A percentile compares a stretch with the other conserved stretches of the same genome.
These are phyloP conservation scores for Ophthalmolycus amberensis DNA, from an alignment of 2,113 vertebrate genomes.

Conservation along the genomic window DNA sequence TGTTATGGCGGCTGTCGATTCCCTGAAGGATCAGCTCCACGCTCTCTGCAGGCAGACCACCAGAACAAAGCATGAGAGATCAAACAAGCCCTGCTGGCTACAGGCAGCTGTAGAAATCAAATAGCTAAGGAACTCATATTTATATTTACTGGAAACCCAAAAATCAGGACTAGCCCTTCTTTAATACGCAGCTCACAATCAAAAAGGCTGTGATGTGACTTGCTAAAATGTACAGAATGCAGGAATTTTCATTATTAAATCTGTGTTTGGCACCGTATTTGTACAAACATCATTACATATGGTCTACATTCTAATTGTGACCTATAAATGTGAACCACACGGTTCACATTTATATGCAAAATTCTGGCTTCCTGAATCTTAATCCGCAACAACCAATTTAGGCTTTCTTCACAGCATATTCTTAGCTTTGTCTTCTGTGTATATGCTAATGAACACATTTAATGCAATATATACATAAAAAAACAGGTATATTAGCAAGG, in stretches of 20 bases:
- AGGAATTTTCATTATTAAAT: not conserved
- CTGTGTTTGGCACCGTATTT: not conserved
- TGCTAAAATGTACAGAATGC: not conserved
- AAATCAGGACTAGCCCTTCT: not conserved
- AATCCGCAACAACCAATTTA: not conserved
- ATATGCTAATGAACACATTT: not conserved
- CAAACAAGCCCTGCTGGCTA: conserved; percentile 20
- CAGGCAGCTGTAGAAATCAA: conserved; percentile 19
- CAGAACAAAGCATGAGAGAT: conserved; percentile 38
- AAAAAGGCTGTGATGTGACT: conserved; percentile 1
- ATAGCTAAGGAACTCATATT: not conserved
- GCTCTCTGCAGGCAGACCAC: conserved; percentile 83
- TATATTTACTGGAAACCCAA: not conserved
- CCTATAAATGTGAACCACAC: not conserved
- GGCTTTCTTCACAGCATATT: not conserved
- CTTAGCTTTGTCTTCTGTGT: not conserved
- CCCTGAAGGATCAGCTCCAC: conserved; percentile 94
- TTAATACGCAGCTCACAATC: not conserved
- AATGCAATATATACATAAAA: not conserved
- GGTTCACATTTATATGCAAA: conserved; percentile 11
- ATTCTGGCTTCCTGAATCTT: not conserved
- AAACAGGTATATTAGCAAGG: not conserved
- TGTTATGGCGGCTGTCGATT: conserved; percentile 87
- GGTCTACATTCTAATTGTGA: not conserved
- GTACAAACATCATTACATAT: not conserved